These are phyloP conservation scores for Pollenia angustigena DNA, from an alignment of 2,888 invertebrate genomes.

Conservation along the genomic window DNA sequence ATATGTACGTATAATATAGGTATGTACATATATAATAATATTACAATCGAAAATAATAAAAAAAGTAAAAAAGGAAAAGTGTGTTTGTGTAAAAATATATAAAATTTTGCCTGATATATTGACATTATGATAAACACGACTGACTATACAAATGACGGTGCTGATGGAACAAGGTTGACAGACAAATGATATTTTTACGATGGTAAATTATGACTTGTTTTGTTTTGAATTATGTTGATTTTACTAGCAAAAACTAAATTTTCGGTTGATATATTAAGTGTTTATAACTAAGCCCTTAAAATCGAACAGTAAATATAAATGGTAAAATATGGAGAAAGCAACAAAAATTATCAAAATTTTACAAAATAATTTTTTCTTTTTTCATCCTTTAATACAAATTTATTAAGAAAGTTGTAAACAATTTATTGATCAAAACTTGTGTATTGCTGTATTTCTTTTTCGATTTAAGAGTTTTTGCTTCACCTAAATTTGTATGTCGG, in stretches of 20 bases:
- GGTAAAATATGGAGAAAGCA: neutral
- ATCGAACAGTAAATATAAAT: neutral
- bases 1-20: too few species aligned
- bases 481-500: neutral
- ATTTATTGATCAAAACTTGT: constrained; percentile 47
- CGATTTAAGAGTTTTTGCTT: constrained; percentile 1
- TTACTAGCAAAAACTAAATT: constrained; percentile 38
- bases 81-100: neutral
- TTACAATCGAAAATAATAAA: neutral
- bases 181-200: constrained; percentile 58
- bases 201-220: constrained; percentile 63
- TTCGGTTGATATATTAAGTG: constrained; percentile 55
- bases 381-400: constrained; percentile 16
- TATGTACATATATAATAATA: too few species aligned
- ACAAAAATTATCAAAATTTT: neutral
- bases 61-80: constrained; percentile 5
- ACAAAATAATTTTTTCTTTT: constrained; percentile 3
- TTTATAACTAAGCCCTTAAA: constrained; percentile 47
- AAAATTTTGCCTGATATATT: constrained; percentile 27
- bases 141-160: constrained; percentile 21
- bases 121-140: constrained; percentile 21
- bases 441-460: neutral
- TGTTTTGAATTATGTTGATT: constrained; percentile 62
- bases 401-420: constrained; percentile 49
- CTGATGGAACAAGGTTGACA: constrained; percentile 41